Percentiles rank a stretch among this genome's conserved stretches.
These are phyloP conservation scores for Chaenodraco wilsoni DNA, from an alignment of 2,797 vertebrate species.

Conservation along the genomic window DNA sequence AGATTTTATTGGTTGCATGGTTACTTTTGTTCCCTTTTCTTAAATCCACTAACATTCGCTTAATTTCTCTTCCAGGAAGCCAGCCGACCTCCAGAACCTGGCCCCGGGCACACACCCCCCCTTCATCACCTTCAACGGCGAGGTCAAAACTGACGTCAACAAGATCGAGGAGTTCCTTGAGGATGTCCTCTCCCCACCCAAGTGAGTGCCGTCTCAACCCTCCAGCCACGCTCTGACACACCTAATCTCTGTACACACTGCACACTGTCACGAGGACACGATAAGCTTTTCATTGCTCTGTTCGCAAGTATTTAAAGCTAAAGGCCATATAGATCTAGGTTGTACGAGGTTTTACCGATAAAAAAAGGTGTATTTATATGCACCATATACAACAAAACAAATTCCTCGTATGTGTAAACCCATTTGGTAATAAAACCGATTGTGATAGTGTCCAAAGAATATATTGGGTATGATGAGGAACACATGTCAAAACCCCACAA, in stretches of 20 bases:
- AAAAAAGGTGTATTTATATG: too few species aligned
- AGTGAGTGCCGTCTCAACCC: constrained; percentile 84
- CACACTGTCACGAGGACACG: neutral
- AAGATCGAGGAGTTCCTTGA: constrained; percentile 99
- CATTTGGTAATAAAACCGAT: too few species aligned
- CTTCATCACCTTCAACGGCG: constrained; percentile 96
- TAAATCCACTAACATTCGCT: neutral
- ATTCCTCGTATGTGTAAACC: too few species aligned
- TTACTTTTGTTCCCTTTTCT: neutral
- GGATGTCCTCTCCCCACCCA: constrained; percentile 94
- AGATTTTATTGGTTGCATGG: neutral
- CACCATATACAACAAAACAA: too few species aligned
- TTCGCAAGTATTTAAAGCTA: neutral
- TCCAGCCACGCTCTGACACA: constrained; percentile 1
- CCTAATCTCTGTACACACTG: constrained; percentile 6
- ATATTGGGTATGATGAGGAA: too few species aligned
- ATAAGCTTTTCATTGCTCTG: neutral
- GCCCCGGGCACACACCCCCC: constrained; percentile 98
- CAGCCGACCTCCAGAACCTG: constrained; percentile 97
- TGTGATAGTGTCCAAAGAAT: too few species aligned
- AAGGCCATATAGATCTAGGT: neutral
- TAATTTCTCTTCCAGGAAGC: constrained; percentile 86
- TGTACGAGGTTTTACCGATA: too few species aligned
- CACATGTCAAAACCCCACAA: neutral
- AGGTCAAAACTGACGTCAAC: constrained; percentile 98